Evolutionary conservation across 2,888 invertebrate species (phyloP), one percentile per base, ranked within the genome.

Genomic region (Drosophila suboccidentalis): DNA sequence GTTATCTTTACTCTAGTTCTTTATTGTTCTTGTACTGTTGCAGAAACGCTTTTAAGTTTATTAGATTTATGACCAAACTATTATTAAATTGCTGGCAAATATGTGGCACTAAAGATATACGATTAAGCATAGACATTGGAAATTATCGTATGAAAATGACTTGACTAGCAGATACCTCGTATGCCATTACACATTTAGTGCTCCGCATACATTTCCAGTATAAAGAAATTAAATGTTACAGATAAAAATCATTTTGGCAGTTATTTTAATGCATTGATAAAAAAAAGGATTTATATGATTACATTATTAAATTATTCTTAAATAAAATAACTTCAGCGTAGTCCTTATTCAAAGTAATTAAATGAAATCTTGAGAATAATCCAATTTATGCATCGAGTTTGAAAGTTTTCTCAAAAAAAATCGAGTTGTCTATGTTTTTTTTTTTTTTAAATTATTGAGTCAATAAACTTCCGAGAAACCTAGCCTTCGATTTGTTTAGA

Each of bases 41-140:
- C 15, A 32, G 26, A 36, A 36, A 17, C 46, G 62, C 68, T 64
- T 73, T 57, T 36, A 66, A 51, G 61, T 71, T 71, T 71, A 80
- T 80, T 73, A 66, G 60, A 76, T 80, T 80, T 70, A 63, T 53
- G 63, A 15, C 32, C 43, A 38, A 66, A 58, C 43, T 64, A 47
- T 32, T 53, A 61, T 36, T 26, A 53, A 61, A 46, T 54, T 62
- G 29, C 36, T 19, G 11, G 44, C 53, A 53, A 61, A 61, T 38
- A 17, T 51, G 43, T 44, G 60, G 3, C 3, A 36, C 1, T 17
- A 26, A 29, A 15, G 17, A 43, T 36, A 43, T 60, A 54, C 10
- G 53, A 36, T 44, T 17, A 11, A 29, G 36, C 36, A 9, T 15
- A 58, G 36, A 38, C 26, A 43, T 43, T 19, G 5, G 2, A 5